Percentiles rank a stretch among this genome's conserved stretches.
phyloP scores from a whole-genome alignment of 2,113 vertebrate genomes.

The Azemiops feae region DNA sequence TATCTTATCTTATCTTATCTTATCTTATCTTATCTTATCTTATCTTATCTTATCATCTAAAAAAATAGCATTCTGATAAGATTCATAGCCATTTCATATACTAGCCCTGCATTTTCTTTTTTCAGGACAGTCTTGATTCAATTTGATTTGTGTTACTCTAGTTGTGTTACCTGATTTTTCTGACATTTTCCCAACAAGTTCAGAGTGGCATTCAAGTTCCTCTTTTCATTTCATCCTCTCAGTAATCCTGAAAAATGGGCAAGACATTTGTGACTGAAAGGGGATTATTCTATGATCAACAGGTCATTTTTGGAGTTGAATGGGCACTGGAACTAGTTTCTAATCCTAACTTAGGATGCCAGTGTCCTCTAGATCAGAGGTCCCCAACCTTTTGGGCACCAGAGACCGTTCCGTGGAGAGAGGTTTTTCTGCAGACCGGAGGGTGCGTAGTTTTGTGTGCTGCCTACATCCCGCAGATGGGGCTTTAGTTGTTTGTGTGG shows the following conservation, averaged over 20 bases:
- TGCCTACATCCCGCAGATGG: no score
- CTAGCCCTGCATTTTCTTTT: background rate
- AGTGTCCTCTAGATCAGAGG: background rate
- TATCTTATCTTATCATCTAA: no score
- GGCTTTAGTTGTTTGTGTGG: no score
- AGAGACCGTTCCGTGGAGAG: no score
- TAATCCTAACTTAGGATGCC: background rate
- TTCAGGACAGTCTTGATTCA: background rate
- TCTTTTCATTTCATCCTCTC: background rate
- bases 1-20: no score
- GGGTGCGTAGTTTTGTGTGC: no score
- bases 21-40: no score
- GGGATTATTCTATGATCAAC: background rate
- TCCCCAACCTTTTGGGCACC: no score
- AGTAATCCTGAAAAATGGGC: background rate
- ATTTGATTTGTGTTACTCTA: background rate
- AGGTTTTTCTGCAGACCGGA: no score
- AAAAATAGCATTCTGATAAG: background rate
- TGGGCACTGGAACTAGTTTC: background rate
- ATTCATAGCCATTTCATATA: background rate
- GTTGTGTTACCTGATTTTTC: background rate
- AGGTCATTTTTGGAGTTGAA: background rate
- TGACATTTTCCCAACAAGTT: background rate
- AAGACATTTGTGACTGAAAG: background rate
- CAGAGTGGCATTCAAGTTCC: background rate